Conservation (phyloP, 2,888 invertebrate genomes). For the Agrochola macilenta region DNA sequence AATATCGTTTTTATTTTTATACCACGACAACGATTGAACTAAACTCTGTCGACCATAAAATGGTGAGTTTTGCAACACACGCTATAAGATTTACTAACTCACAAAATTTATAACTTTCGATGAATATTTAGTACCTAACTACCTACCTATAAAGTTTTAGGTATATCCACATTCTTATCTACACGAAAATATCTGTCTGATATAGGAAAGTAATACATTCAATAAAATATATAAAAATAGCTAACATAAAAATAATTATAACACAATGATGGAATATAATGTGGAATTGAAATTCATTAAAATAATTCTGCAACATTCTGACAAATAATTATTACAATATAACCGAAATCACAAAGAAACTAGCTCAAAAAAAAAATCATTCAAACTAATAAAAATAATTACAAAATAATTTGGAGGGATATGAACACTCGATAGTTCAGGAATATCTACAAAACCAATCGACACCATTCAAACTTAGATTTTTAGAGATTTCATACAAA, state of each 20-base stretch:
- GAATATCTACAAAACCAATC: slow-evolving; percentile 8
- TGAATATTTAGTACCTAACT: slow-evolving; percentile 7
- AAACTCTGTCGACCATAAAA: slow-evolving; percentile 22
- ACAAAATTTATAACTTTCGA: slow-evolving; percentile 35
- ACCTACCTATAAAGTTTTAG: slow-evolving; percentile 14
- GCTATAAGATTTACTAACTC: slow-evolving; percentile 33
- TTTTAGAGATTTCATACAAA: slow-evolving; percentile 24
- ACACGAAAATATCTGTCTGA: slow-evolving; percentile 10
- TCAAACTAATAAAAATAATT: neutral
- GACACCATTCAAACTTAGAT: neutral
- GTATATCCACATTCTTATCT: slow-evolving; percentile 14
- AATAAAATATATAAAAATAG: slow-evolving; percentile 38
- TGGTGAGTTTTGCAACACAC: slow-evolving; percentile 14
- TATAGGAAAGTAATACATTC: neutral
- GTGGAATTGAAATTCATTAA: slow-evolving; percentile 45
- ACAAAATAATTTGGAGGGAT: slow-evolving; percentile 53
- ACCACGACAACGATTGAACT: slow-evolving; percentile 4
- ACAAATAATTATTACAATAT: neutral
- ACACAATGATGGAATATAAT: slow-evolving; percentile 15
- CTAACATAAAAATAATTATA: slow-evolving; percentile 28
- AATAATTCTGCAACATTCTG: slow-evolving; percentile 41
- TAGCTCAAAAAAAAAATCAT: neutral
- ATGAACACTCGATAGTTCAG: neutral
- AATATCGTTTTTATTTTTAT: slow-evolving; percentile 27
- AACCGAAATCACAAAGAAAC: slow-evolving; percentile 2